phyloP scores from a whole-genome alignment of 1,140 invertebrate species.

The Diprion similis region DNA sequence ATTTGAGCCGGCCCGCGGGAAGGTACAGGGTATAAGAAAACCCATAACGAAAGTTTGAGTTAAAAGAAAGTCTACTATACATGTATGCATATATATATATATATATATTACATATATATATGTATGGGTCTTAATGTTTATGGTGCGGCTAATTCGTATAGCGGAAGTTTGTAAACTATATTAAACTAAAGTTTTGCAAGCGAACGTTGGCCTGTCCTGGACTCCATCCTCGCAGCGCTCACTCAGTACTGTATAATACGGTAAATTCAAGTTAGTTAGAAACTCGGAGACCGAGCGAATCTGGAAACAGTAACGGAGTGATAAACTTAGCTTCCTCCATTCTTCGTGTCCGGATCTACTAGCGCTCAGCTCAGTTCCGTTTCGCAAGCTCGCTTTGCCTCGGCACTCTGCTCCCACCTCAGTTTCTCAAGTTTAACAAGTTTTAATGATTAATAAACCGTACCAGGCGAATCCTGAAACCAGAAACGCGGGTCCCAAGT shows the following conservation, averaged over 20 bases:
- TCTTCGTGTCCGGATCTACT: background rate
- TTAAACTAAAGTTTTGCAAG: conserved; percentile 1
- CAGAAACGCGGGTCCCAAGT: background rate
- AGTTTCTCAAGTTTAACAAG: background rate
- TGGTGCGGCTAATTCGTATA: background rate
- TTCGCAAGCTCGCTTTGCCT: background rate
- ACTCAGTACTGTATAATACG: background rate
- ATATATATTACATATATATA: background rate
- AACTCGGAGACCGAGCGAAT: background rate
- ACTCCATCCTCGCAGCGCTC: background rate
- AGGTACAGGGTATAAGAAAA: too few relatives aligned
- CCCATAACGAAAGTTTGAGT: background rate
- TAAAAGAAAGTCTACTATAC: background rate
- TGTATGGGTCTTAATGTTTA: background rate
- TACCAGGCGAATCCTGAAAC: background rate
- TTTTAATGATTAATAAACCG: conserved; percentile 3
- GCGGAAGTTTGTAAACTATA: background rate
- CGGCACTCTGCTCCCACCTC: background rate
- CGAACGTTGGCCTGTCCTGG: conserved; percentile 2
- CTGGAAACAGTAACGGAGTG: conserved; percentile 7
- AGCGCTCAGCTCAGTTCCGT: background rate
- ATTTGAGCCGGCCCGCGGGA: too few relatives aligned
- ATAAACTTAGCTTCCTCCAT: background rate
- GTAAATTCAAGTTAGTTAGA: conserved; percentile 6
- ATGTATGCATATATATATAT: background rate